Evolutionary conservation across 2,113 vertebrate genomes (phyloP).

Genomic region (Macheiramphus alcinus): DNA sequence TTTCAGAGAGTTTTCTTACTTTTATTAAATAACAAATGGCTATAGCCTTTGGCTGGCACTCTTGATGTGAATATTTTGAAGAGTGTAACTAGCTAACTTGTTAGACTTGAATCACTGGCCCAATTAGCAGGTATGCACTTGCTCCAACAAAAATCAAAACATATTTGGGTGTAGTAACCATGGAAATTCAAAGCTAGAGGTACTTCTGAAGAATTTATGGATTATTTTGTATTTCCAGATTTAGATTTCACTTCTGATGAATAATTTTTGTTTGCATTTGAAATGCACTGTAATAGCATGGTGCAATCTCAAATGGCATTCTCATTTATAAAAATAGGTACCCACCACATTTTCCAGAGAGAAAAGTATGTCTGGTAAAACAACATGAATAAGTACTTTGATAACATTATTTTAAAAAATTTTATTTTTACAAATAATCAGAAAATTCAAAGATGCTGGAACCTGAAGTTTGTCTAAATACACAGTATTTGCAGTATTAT

Average conservation of each 20-base stretch:
- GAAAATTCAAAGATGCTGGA: neutral
- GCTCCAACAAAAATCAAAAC: neutral
- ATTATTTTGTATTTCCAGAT: slow-evolving; percentile 5
- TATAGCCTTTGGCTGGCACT: neutral
- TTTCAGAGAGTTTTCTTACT: neutral
- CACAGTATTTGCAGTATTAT: neutral
- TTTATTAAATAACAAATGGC: neutral
- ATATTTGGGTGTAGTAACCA: neutral
- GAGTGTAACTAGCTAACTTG: neutral
- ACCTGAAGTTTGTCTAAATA: neutral
- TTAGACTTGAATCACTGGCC: neutral
- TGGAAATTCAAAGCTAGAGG: slow-evolving; percentile 10
- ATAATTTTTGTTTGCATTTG: neutral
- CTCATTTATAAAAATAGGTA: neutral
- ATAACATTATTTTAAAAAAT: neutral
- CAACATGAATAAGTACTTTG: neutral
- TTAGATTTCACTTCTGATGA: neutral
- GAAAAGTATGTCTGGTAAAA: neutral
- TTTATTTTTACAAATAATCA: neutral
- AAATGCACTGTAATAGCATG: neutral
- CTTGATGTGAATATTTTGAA: neutral
- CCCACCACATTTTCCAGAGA: neutral
- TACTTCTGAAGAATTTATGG: neutral
- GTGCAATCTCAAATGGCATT: neutral
- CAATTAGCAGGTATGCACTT: neutral